A percentile compares a stretch with the other conserved stretches of the same genome.
Evolutionary conservation across 2,113 vertebrate species (phyloP).

Genomic region (Hyla sarda): DNA sequence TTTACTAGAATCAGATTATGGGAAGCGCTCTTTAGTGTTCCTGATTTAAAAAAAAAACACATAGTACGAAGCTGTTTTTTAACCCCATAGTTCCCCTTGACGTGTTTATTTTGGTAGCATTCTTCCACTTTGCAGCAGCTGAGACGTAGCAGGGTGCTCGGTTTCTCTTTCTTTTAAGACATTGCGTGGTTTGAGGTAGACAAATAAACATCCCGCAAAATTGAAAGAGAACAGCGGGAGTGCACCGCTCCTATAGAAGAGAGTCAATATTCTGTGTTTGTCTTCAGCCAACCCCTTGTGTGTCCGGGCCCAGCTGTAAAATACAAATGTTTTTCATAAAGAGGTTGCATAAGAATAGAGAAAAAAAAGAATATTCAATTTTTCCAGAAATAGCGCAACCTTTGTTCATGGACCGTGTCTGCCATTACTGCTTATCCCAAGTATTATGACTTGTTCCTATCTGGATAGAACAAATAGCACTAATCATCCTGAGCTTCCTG

Average conservation of each 20-base stretch:
- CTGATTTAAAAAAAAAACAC: too few relatives aligned
- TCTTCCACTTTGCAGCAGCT: background rate
- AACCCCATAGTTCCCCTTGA: background rate
- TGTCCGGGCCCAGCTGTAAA: background rate
- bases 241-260: background rate
- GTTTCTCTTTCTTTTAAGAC: conserved; percentile 26
- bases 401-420: background rate
- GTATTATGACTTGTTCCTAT: background rate
- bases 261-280: background rate
- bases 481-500: background rate
- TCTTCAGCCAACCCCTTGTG: background rate
- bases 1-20: too few relatives aligned
- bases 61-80: background rate
- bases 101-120: background rate
- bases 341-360: background rate
- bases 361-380: background rate
- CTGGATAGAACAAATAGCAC: background rate
- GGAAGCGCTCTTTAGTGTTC: background rate
- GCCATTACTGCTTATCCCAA: background rate
- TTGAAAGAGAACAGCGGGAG: background rate
- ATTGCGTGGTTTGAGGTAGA: background rate
- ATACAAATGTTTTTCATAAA: background rate
- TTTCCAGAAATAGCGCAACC: background rate
- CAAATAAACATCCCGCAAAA: conserved; percentile 20
- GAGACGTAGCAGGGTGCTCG: background rate